Conservation (phyloP, 2,113 vertebrate species). For the Mesoclemmys tuberculata region DNA sequence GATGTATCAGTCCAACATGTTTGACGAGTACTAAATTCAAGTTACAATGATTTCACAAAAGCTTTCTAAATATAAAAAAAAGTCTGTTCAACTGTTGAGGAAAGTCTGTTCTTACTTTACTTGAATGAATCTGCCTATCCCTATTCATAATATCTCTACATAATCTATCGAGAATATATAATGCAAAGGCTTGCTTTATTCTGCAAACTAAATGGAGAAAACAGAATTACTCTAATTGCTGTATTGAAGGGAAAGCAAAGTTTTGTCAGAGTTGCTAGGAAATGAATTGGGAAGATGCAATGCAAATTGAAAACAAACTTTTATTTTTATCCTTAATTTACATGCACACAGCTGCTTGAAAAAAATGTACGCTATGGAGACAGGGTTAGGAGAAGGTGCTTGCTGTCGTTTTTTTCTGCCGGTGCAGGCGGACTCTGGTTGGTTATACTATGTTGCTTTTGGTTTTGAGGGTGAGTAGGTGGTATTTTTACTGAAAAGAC, state of each 20-base stretch:
- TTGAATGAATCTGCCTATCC: not conserved
- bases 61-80: not conserved
- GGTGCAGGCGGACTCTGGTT: not conserved
- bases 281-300: not conserved
- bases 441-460: not conserved
- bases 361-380: not conserved
- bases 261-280: not conserved
- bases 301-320: not conserved
- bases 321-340: not conserved
- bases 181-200: not conserved
- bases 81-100: not conserved
- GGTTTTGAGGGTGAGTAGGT: not conserved
- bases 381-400: not conserved
- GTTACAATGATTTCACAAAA: not conserved
- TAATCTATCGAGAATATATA: rapidly evolving
- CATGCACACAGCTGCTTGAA: not conserved
- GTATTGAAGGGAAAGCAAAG: not conserved
- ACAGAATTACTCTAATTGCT: not conserved
- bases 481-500: not conserved
- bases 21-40: not conserved
- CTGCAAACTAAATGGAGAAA: not conserved
- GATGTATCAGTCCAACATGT: rapidly evolving
- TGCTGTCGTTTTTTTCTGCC: not conserved
- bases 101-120: not conserved
- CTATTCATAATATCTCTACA: not conserved